Evolutionary conservation across 2,113 vertebrate genomes (phyloP).

Genomic region (Cheilinus undulatus): DNA sequence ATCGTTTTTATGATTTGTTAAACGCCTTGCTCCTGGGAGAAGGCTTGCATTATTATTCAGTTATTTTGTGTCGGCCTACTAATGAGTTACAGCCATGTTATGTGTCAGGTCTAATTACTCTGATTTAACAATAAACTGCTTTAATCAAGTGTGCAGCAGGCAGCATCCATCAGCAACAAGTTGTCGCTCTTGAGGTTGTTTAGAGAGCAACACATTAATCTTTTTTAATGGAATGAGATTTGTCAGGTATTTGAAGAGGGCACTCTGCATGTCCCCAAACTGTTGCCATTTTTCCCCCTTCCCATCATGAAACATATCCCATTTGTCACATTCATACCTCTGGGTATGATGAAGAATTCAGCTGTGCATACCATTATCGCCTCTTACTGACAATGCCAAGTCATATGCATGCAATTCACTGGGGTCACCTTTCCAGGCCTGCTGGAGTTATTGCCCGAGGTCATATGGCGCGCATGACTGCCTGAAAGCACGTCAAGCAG

Average conservation of each 20-base stretch:
- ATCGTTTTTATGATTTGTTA: not conserved
- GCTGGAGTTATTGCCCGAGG: constrained; percentile 77
- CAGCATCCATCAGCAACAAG: constrained; percentile 61
- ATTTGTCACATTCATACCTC: constrained; percentile 72
- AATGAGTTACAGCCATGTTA: constrained; percentile 41
- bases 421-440: constrained; percentile 82
- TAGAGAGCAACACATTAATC: constrained; percentile 52
- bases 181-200: constrained; percentile 37
- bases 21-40: not conserved
- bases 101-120: constrained; percentile 51
- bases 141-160: constrained; percentile 55
- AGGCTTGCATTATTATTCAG: constrained; percentile 14
- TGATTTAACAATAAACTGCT: constrained; percentile 53
- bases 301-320: constrained; percentile 48
- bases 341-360: constrained; percentile 63
- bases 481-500: constrained; percentile 70
- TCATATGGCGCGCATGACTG: constrained; percentile 70
- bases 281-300: constrained; percentile 30
- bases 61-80: constrained; percentile 25
- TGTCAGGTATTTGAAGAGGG: constrained; percentile 48
- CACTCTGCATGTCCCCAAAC: constrained; percentile 39
- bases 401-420: constrained; percentile 66
- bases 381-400: constrained; percentile 68
- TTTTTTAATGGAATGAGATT: constrained; percentile 68
- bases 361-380: constrained; percentile 71